Evolutionary conservation across 2,113 vertebrate species (phyloP), one percentile per base, ranked within the genome.

Genomic region (Tachysurus vachellii): DNA sequence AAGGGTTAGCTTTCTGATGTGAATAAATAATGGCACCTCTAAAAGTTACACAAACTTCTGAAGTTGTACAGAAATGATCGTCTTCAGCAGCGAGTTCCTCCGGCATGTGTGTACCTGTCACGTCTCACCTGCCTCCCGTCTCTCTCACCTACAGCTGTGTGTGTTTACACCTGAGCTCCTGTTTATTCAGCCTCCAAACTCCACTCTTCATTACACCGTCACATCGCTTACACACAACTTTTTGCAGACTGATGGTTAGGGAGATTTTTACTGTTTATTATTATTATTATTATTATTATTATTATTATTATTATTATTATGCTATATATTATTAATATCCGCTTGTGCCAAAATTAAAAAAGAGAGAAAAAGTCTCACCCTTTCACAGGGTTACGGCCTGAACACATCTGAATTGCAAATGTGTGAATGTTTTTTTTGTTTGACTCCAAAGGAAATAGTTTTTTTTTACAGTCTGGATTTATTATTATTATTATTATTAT

Each of bases 391-490:
- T 12, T 36, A 8, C 23, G 13, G 13, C 12, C 26, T 14, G 50
- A 44, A 53, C 81, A 62, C 62, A 83, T 82, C 80, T 50, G 80
- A 82, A 23, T 36, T 84, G 53, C 64, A 71, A 70, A 56, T 77
- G 44, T 28, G 73, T 77, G 47, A 4, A 47, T 47, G 44, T 47
- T n/a, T n/a, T n/a, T n/a, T n/a, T n/a, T n/a, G n/a, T n/a, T n/a
- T n/a, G n/a, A 71, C 4, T 14, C 19, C 12, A 36, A 44, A 44
- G 44, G 7, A 17, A 59, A 26, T 56, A 23, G 12, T n/a, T 6
- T 31, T 68, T 14, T 6, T 66, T 66, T 66, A 12, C 1, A 66
- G 4, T 2, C 64, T 16, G 1, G 64, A n/a, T 64, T 64, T 13
- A 64, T 64, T n/a, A n/a, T 4, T 47, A n/a, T n/a, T 36, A 36